Conservation (phyloP, 1,140 invertebrate species). For the Lithobius niger region DNA sequence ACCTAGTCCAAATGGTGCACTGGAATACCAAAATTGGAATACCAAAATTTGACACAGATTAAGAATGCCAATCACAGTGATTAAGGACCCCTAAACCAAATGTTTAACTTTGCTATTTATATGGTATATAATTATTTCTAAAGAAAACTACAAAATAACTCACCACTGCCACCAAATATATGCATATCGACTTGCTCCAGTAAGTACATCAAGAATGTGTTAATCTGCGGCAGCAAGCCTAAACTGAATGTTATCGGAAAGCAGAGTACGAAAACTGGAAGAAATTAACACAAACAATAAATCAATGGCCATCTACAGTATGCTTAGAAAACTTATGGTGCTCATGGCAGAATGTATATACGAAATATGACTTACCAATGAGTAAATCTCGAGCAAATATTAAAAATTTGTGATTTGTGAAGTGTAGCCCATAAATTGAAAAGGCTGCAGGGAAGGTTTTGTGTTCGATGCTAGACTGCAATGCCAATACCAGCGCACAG, state of each 20-base stretch:
- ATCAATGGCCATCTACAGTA: constrained; percentile 2
- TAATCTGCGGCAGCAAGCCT: constrained; percentile 90
- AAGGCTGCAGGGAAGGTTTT: constrained; percentile 30
- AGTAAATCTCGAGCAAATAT: constrained; percentile 53
- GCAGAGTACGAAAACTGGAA: constrained; percentile 60
- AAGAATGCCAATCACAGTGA: no score
- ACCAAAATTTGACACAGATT: no score
- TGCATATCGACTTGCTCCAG: constrained; percentile 78
- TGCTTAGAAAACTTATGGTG: neutral
- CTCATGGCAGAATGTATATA: no score
- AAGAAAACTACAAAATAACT: no score
- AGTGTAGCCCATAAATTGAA: constrained; percentile 58
- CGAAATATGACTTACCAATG: constrained; percentile 33
- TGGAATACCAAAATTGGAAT: no score
- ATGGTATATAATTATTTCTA: no score
- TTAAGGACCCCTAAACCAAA: no score
- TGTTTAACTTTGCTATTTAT: no score
- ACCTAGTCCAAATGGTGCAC: no score
- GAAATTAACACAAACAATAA: constrained; percentile 12
- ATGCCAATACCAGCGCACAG: constrained; percentile 52
- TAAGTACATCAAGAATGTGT: constrained; percentile 44
- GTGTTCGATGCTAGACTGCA: constrained; percentile 41
- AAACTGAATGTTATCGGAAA: constrained; percentile 88
- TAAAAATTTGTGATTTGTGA: constrained; percentile 53
- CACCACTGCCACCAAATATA: constrained; percentile 82